Evolutionary conservation across 2,113 vertebrate species (phyloP).

Genomic region (Stegastes partitus): DNA sequence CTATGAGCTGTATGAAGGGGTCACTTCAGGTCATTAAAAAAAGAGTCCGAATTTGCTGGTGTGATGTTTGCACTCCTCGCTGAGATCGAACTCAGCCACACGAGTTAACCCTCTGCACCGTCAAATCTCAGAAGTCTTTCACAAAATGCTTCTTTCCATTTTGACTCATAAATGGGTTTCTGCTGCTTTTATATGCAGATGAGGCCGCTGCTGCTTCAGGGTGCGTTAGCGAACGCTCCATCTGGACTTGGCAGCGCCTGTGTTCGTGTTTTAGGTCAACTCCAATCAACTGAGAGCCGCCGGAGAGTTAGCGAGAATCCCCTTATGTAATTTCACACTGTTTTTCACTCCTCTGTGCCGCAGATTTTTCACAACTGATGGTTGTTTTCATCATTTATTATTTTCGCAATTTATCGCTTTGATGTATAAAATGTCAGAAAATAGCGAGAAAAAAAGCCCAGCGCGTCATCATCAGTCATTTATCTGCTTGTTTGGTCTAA

Average conservation of each 20-base stretch:
- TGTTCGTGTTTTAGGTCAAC: constrained; percentile 35
- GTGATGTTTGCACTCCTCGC: too few relatives aligned
- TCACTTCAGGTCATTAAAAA: not conserved
- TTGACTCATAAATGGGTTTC: not conserved
- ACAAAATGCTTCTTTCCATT: not conserved
- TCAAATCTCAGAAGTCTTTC: not conserved
- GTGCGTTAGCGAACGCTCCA: constrained; percentile 24
- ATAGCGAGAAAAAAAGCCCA: not conserved
- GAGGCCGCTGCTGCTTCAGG: constrained; percentile 26
- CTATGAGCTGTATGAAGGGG: not conserved
- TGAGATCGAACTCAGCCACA: too few relatives aligned
- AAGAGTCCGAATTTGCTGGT: too few relatives aligned
- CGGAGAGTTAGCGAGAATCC: constrained; percentile 19
- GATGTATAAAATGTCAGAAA: not conserved
- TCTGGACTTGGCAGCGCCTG: constrained; percentile 46
- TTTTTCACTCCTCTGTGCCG: too few relatives aligned
- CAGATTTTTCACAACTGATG: not conserved
- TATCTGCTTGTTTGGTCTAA: too few relatives aligned
- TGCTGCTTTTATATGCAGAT: constrained; percentile 34
- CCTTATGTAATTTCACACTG: constrained; percentile 13
- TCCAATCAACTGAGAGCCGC: constrained; percentile 29
- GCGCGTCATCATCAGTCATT: too few relatives aligned
- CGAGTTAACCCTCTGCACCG: too few relatives aligned
- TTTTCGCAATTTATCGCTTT: not conserved
- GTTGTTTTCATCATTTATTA: too few relatives aligned